Conservation (phyloP, 2,888 invertebrate species). For the Sphaerophoria rueppellii region DNA sequence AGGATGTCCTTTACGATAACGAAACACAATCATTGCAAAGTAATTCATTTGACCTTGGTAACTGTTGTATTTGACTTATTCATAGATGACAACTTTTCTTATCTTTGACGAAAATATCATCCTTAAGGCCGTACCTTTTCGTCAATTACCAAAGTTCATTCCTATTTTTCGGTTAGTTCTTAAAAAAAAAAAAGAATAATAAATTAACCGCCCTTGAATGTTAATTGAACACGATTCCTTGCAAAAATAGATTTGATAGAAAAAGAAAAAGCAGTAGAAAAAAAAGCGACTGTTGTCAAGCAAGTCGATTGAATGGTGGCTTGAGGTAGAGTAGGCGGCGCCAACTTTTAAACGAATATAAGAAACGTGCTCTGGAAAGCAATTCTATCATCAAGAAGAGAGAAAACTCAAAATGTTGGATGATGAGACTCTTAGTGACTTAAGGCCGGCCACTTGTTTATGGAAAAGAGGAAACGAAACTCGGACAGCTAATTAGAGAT, state of each 20-base stretch:
- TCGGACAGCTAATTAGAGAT: not conserved
- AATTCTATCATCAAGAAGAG: not conserved
- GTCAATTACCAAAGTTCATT: conserved; percentile 1
- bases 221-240: conserved; percentile 53
- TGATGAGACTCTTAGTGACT: not conserved
- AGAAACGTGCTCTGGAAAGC: conserved; percentile 1
- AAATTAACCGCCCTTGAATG: conserved; percentile 25
- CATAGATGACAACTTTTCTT: not conserved
- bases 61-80: no score
- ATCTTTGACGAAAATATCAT: conserved; percentile 5
- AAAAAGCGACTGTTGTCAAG: not conserved
- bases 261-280: not conserved
- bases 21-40: no score
- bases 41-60: no score
- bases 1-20: no score
- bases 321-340: not conserved
- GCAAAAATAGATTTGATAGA: conserved; percentile 1
- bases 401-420: not conserved
- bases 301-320: not conserved
- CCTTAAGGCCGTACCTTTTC: not conserved
- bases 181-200: not conserved
- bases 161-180: no score
- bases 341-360: not conserved
- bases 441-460: not conserved
- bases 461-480: not conserved